Conservation (phyloP, 1,140 invertebrate species). For the Marisa cornuarietis region DNA sequence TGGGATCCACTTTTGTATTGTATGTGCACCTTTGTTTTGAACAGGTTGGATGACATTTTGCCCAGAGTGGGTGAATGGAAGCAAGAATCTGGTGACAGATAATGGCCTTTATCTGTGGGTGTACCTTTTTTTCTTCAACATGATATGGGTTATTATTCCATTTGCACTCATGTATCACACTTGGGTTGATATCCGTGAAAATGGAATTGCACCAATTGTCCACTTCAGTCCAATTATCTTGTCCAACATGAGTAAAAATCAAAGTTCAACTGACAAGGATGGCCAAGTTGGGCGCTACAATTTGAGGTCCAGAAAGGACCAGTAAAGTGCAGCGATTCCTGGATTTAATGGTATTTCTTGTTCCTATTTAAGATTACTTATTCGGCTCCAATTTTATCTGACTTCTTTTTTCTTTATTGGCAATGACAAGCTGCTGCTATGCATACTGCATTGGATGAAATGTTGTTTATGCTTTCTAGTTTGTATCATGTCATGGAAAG, state of each 20-base stretch:
- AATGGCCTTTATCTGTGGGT: constrained; percentile 59
- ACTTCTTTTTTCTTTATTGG: too few species aligned
- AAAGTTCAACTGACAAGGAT: not conserved
- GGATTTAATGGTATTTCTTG: too few species aligned
- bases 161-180: constrained; percentile 54
- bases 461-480: too few species aligned
- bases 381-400: too few species aligned
- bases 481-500: too few species aligned
- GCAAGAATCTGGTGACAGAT: constrained; percentile 54
- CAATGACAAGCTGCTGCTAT: too few species aligned
- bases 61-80: constrained; percentile 62
- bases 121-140: constrained; percentile 63
- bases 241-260: not conserved
- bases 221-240: not conserved
- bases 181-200: constrained; percentile 39
- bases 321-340: not conserved
- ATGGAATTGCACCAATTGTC: constrained; percentile 6
- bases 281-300: constrained; percentile 6
- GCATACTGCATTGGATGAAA: too few species aligned
- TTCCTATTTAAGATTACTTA: too few species aligned
- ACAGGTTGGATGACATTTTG: constrained; percentile 66
- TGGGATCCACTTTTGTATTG: not conserved
- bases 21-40: constrained; percentile 15
- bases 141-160: constrained; percentile 62
- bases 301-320: constrained; percentile 13